Evolutionary conservation across 2,888 invertebrate genomes (phyloP).

Genomic region (Cheilosia variabilis): DNA sequence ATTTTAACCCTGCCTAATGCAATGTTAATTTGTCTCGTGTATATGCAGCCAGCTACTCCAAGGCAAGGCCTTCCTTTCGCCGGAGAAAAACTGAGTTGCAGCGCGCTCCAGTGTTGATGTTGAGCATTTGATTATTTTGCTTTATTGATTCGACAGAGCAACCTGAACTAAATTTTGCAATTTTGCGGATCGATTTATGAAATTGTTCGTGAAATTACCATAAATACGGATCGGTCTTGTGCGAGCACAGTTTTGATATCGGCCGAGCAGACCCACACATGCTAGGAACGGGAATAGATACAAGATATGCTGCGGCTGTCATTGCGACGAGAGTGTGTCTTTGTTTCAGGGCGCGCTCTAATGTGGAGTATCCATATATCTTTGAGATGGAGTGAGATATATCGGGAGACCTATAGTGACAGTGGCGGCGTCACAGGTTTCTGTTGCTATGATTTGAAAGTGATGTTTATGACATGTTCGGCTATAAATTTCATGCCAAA

Average conservation of each 20-base stretch:
- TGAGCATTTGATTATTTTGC: slow-evolving; percentile 74
- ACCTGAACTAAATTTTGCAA: slow-evolving; percentile 75
- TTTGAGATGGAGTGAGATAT: neutral
- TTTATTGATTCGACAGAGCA: slow-evolving; percentile 70
- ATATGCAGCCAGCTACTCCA: slow-evolving; percentile 32
- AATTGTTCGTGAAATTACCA: slow-evolving; percentile 79
- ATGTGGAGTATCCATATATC: slow-evolving; percentile 23
- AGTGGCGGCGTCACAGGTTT: slow-evolving; percentile 51
- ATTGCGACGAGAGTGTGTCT: slow-evolving; percentile 7
- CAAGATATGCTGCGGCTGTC: neutral
- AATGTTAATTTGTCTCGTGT: slow-evolving; percentile 70
- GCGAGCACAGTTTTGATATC: slow-evolving; percentile 44
- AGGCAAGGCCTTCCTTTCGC: slow-evolving; percentile 46
- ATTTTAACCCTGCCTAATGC: slow-evolving; percentile 54
- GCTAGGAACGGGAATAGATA: slow-evolving; percentile 3
- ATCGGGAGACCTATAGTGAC: neutral
- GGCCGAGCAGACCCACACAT: neutral
- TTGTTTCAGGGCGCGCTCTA: slow-evolving; percentile 30
- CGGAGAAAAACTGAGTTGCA: slow-evolving; percentile 15
- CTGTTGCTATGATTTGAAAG: slow-evolving; percentile 50
- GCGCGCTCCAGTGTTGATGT: slow-evolving; percentile 21
- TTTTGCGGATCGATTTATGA: slow-evolving; percentile 78
- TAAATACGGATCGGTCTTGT: slow-evolving; percentile 76
- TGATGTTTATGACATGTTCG: slow-evolving; percentile 74
- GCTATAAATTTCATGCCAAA: slow-evolving; percentile 68